These are phyloP conservation scores for Callyntrura sp. DNA, from an alignment of 2,888 invertebrate genomes.

Conservation along the genomic window DNA sequence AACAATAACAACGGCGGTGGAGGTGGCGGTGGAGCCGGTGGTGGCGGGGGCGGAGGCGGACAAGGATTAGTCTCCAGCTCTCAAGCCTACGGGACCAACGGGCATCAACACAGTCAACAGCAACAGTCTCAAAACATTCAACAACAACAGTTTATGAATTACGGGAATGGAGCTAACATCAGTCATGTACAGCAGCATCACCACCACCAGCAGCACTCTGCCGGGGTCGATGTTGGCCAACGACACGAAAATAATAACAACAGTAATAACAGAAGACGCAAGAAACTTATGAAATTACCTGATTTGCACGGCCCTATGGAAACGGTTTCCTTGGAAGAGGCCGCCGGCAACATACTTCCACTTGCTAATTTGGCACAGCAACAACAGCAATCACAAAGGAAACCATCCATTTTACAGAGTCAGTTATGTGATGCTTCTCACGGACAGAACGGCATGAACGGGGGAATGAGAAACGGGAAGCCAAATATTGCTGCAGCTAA, in stretches of 20 bases:
- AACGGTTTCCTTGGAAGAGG: conserved; percentile 77
- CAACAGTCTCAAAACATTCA: conserved; percentile 37
- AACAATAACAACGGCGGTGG: conserved; percentile 47
- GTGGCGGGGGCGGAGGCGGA: conserved; percentile 38
- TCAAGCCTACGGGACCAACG: conserved; percentile 64
- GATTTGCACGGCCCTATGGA: conserved; percentile 76
- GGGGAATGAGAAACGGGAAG: conserved; percentile 75
- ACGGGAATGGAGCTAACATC: conserved; percentile 55
- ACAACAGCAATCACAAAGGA: conserved; percentile 67
- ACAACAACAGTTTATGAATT: conserved; percentile 68
- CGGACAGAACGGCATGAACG: conserved; percentile 49
- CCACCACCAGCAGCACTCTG: conserved; percentile 84
- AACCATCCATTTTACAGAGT: conserved; percentile 82
- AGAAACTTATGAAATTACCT: conserved; percentile 70
- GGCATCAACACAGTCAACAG: conserved; percentile 63
- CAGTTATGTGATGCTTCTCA: conserved; percentile 82
- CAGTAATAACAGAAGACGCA: conserved; percentile 26
- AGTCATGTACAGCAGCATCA: conserved; percentile 84
- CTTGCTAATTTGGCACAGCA: conserved; percentile 74
- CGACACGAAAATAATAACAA: conserved; percentile 61
- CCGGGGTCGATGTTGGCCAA: conserved; percentile 54
- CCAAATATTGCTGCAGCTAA: conserved; percentile 91
- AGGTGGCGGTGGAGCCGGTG: conserved; percentile 11
- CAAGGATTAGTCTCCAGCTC: conserved; percentile 70
- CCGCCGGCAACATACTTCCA: conserved; percentile 77